phyloP scores from a whole-genome alignment of 1,140 invertebrate genomes.

The Pachyrhynchus sulphureomaculatus region DNA sequence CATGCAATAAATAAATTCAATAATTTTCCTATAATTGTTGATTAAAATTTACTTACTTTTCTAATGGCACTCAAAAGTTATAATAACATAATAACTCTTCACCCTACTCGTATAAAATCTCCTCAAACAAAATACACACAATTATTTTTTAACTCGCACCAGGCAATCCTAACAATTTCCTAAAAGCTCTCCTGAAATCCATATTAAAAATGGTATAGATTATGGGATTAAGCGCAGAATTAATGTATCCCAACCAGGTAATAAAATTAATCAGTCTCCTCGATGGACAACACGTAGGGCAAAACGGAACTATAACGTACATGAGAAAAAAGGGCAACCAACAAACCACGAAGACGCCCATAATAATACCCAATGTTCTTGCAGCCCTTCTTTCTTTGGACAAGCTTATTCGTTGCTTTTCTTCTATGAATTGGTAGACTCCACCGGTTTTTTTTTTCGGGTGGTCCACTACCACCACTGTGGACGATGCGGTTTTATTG shows the following conservation, averaged over 20 bases:
- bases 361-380: constrained; percentile 88
- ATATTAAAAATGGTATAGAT: constrained; percentile 98
- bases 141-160: constrained; percentile 7
- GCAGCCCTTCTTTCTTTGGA: constrained; percentile 91
- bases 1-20: too few relatives aligned
- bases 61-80: too few relatives aligned
- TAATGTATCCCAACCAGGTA: constrained; percentile 97
- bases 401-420: constrained; percentile 89
- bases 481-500: constrained; percentile 41
- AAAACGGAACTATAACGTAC: constrained; percentile 91
- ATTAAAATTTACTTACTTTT: too few relatives aligned
- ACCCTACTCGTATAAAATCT: too few relatives aligned
- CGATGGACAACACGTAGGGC: constrained; percentile 74
- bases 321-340: constrained; percentile 97
- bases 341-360: constrained; percentile 94
- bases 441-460: constrained; percentile 56
- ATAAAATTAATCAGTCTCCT: constrained; percentile 83
- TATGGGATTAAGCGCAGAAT: constrained; percentile 94
- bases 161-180: constrained; percentile 72
- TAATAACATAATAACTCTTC: too few relatives aligned
- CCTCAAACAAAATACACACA: too few relatives aligned
- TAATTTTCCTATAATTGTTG: too few relatives aligned
- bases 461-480: constrained; percentile 42
- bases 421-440: constrained; percentile 89
- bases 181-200: constrained; percentile 93